These are phyloP conservation scores for Cylloceria caligata DNA, from an alignment of 2,888 invertebrate genomes.

Conservation along the genomic window DNA sequence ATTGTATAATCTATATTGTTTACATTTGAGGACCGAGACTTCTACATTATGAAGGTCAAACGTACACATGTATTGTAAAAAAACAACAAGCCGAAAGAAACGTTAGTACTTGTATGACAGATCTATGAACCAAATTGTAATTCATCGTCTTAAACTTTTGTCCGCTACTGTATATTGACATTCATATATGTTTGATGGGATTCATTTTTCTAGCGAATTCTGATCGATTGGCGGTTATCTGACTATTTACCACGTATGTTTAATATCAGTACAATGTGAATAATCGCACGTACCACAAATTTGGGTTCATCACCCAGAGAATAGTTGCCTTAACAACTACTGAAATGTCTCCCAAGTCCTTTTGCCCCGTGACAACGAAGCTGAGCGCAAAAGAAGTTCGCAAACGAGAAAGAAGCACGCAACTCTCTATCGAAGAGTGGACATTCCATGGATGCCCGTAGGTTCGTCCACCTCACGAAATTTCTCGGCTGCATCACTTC, in stretches of 20 bases:
- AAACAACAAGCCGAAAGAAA: too few relatives aligned
- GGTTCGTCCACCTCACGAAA: constrained; percentile 72
- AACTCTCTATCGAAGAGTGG: constrained; percentile 52
- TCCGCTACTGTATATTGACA: not conserved
- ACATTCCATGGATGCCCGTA: constrained; percentile 71
- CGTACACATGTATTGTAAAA: too few relatives aligned
- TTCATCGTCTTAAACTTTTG: too few relatives aligned
- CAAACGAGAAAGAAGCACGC: constrained; percentile 13
- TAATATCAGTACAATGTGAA: not conserved
- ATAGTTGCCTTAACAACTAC: not conserved
- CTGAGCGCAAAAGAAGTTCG: not conserved
- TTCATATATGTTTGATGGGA: not conserved
- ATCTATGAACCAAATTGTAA: too few relatives aligned
- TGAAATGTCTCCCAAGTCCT: not conserved
- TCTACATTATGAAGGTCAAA: too few relatives aligned
- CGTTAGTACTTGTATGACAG: too few relatives aligned
- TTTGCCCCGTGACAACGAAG: not conserved
- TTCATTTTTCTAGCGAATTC: not conserved
- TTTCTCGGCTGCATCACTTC: constrained; percentile 58
- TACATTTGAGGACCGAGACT: too few relatives aligned
- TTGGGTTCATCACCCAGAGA: too few relatives aligned
- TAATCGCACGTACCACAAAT: too few relatives aligned
- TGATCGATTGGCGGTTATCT: not conserved
- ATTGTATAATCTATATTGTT: too few relatives aligned
- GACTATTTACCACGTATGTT: not conserved